Conservation (phyloP, 2,888 invertebrate genomes). For the Nemotelus nigrinus region DNA sequence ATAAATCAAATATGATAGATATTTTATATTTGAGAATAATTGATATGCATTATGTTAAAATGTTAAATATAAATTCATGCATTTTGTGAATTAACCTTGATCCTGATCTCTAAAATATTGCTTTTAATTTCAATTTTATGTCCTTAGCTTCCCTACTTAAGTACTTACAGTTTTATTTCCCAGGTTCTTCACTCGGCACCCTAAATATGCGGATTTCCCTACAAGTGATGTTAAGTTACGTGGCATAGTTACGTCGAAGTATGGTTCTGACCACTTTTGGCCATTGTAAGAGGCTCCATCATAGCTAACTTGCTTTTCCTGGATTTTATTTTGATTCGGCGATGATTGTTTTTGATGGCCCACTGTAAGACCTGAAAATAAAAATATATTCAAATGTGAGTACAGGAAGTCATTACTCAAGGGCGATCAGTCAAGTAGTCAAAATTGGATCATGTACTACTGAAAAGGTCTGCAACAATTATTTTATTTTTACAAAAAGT, state of each 20-base stretch:
- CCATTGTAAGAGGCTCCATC: constrained; percentile 62
- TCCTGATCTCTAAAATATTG: too few relatives aligned
- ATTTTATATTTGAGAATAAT: too few relatives aligned
- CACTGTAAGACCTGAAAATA: constrained; percentile 61
- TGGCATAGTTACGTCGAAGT: constrained; percentile 79
- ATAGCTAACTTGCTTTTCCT: constrained; percentile 61
- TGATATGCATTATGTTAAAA: too few relatives aligned
- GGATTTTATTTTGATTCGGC: constrained; percentile 63
- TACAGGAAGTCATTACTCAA: too few relatives aligned
- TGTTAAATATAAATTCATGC: too few relatives aligned
- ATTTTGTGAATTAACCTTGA: too few relatives aligned
- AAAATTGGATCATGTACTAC: too few relatives aligned
- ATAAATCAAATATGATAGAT: too few relatives aligned
- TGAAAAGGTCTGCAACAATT: too few relatives aligned
- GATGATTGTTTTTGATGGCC: constrained; percentile 64
- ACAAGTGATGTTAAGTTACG: constrained; percentile 83
- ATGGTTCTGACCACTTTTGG: constrained; percentile 70
- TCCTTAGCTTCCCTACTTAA: not conserved
- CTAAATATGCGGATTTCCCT: constrained; percentile 83
- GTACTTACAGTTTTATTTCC: constrained; percentile 84
- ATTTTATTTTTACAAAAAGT: too few relatives aligned
- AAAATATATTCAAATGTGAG: constrained; percentile 10
- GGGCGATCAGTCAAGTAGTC: too few relatives aligned
- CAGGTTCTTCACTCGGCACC: constrained; percentile 81
- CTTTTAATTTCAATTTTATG: too few relatives aligned